Evolutionary conservation across 2,113 vertebrate genomes (phyloP), one percentile per base, ranked within the genome.

Genomic region (Urocynchramus pylzowi): DNA sequence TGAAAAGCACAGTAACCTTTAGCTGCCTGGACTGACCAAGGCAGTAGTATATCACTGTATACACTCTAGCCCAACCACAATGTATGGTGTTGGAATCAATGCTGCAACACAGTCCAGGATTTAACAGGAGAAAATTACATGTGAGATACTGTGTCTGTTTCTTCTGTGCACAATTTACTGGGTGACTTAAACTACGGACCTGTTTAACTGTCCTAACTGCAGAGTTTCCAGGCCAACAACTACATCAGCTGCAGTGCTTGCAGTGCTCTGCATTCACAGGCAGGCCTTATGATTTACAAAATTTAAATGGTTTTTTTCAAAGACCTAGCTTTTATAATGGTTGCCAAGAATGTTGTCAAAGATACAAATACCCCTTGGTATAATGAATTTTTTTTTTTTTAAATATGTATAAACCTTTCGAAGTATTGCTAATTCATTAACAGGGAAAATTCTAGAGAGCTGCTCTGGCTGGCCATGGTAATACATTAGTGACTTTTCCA

Each of bases 211-310:
- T 95, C 89, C 92, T 97, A 96, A 91, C 65, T 96, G 50, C 84
- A 97, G 95, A 97, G 71, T 94, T 97, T 97, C 92, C 96, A 95
- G 96, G 93, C 93, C 95, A 95, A 89, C 33, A 89, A 42, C 96
- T 98, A 95, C 97, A 97, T 97, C 97, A 97, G 73, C 74, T 6
- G 6, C 64, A 89, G 76, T 54, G 23, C 47, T 95, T 5, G 6
- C 71, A 92, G 80, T 41, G 16, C 49, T 95, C 87, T 90, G 77
- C 91, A 87, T 97, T 97, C 95, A 80, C 84, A 94, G 96, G 85
- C 82, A 97, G 85, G 61, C 18, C 61, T 95, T 97, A 92, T 92
- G 95, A 97, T 97, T 98, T 97, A 97, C 93, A 95, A 97, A 97
- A 98, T 96, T 90, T 97, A 97, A 97, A 95, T 97, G 16, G 3